Percentiles rank a stretch among this genome's conserved stretches.
phyloP scores from a whole-genome alignment of 2,113 vertebrate genomes.

The Smithornis capensis region DNA sequence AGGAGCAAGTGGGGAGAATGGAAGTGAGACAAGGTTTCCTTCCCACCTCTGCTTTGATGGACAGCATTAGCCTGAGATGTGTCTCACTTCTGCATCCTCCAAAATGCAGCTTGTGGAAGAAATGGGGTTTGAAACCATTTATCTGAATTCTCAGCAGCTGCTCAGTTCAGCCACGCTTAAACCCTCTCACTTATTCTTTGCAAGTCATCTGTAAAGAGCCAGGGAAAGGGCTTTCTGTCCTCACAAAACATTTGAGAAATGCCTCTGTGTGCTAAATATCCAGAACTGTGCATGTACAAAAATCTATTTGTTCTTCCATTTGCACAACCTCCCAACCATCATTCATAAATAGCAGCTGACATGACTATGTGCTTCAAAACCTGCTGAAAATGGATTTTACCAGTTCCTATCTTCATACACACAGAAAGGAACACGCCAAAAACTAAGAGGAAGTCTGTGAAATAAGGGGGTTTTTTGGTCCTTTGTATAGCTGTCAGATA shows the following conservation, averaged over 20 bases:
- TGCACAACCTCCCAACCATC: background rate
- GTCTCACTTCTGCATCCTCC: background rate
- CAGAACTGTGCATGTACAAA: background rate
- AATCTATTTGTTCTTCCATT: background rate
- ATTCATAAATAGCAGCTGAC: background rate
- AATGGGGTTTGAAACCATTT: background rate
- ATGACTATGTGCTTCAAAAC: background rate
- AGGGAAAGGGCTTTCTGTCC: slow-evolving; percentile 42
- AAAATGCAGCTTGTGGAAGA: background rate
- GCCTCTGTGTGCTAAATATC: background rate
- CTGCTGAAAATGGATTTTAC: background rate
- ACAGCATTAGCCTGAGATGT: background rate
- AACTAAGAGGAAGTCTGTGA: background rate
- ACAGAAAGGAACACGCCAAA: background rate
- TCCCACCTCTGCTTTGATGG: background rate
- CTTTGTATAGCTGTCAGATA: background rate
- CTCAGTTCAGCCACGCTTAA: background rate
- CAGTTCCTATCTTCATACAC: background rate
- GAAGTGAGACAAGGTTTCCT: background rate
- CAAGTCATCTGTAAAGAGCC: slow-evolving; percentile 48
- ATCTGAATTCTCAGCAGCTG: slow-evolving; percentile 1
- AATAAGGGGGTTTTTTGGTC: background rate
- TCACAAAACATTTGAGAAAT: background rate
- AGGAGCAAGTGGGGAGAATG: background rate
- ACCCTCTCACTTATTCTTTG: slow-evolving; percentile 19